These are phyloP conservation scores for Geopemphigus sp. DNA, from an alignment of 1,140 invertebrate species.

Conservation along the genomic window DNA sequence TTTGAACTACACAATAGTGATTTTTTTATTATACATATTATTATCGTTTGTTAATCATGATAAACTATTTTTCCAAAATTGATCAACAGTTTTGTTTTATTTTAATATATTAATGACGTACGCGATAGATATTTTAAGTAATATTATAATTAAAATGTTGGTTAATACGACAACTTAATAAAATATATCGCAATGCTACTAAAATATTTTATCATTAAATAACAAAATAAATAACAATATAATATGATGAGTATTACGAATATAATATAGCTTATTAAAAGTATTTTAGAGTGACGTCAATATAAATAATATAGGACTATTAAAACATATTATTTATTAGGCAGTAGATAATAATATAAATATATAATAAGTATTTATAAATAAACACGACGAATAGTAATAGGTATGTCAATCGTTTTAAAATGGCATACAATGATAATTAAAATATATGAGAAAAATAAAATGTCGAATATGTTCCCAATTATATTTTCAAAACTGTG, in stretches of 20 bases:
- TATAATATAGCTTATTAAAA: neutral
- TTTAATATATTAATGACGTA: neutral
- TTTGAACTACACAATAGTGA: no score
- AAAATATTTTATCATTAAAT: conserved; percentile 7
- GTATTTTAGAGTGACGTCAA: neutral
- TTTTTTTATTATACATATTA: no score
- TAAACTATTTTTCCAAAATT: neutral
- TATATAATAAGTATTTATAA: neutral
- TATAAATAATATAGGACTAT: neutral
- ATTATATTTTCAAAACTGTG: no score
- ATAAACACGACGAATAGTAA: no score
- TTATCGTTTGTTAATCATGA: no score
- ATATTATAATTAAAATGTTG: neutral
- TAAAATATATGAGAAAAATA: no score
- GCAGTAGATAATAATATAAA: neutral
- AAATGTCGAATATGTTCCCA: no score
- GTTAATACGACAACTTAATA: no score
- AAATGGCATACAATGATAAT: no score
- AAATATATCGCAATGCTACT: no score
- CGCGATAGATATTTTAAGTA: neutral
- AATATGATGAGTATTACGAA: neutral
- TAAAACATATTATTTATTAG: neutral
- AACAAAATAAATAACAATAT: conserved; percentile 9
- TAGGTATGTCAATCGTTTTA: no score
- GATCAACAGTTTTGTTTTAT: no score